Conservation (phyloP, 2,888 invertebrate genomes). For the Calameuta filiformis region DNA sequence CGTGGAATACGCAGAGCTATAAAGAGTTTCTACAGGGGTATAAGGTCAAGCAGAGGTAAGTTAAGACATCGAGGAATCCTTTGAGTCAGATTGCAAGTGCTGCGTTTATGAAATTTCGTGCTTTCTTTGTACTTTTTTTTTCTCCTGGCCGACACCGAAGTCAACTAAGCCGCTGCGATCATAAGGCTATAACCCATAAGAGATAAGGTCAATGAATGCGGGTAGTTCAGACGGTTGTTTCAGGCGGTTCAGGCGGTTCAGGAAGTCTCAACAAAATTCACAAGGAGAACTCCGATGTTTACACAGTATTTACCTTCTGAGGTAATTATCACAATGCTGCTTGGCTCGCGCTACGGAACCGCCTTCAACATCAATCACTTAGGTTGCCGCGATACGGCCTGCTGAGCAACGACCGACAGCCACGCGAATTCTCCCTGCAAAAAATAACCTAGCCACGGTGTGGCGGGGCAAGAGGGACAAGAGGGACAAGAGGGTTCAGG, state of each 20-base stretch:
- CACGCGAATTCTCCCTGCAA: slow-evolving; percentile 31
- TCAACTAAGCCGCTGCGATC: background rate
- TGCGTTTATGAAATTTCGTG: too few relatives aligned
- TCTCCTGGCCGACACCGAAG: too few relatives aligned
- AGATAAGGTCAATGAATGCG: slow-evolving; percentile 19
- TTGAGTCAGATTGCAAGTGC: too few relatives aligned
- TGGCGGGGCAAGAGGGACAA: background rate
- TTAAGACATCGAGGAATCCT: too few relatives aligned
- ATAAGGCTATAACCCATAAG: background rate
- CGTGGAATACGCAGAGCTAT: too few relatives aligned
- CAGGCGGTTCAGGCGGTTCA: background rate
- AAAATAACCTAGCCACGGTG: background rate
- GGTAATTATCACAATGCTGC: slow-evolving; percentile 39
- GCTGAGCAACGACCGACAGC: slow-evolving; percentile 29
- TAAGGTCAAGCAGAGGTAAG: too few relatives aligned
- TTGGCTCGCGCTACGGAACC: slow-evolving; percentile 27
- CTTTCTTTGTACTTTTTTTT: too few relatives aligned
- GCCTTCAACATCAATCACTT: slow-evolving; percentile 44
- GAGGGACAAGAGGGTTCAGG: background rate
- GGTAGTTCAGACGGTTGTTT: background rate
- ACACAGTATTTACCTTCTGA: slow-evolving; percentile 35
- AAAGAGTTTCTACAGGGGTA: too few relatives aligned
- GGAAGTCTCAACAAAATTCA: background rate
- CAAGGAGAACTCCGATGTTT: slow-evolving; percentile 28
- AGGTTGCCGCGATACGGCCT: slow-evolving; percentile 31